Base-by-base conservation (phyloP, 1,140 invertebrate genomes). In the Epicauta chinensis region DNA sequence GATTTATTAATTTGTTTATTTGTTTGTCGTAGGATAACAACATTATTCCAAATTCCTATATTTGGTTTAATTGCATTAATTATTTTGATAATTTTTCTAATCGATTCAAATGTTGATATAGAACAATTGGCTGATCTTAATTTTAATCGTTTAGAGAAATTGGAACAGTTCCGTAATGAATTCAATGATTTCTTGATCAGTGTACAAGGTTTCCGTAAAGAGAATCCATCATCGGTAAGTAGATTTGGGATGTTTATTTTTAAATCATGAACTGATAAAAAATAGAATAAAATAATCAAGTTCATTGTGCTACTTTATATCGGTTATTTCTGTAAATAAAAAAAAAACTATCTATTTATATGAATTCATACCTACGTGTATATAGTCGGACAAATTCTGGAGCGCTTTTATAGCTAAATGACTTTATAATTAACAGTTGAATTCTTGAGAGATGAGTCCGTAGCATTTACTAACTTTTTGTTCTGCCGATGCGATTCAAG, bases 171-270 rank as follows among this genome's bases (percentile, higher is more conserved):
- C 10, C 15, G 15, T 0, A 35, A 14, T 17, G 37, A 40, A 10
- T 23, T 47, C 16, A 31, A 7, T 9, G 49, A 51, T 14, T 9
- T 53, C 11, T 16, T 48, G 10, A 13, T 40, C 2, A 51, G 52
- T 15, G 32, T 61, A 14, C 46, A 52, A 32, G 45, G 36, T 29
- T 41, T 58, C 10, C 36, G 59, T 7, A 58, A 50, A 43, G 50
- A 61, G 13, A 61, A 47, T 50, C 55, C 59, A 16, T 50, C 52
- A 17, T 38, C 40, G 15, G 59, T 61, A 41, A 46, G 58, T 51
- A n/a, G n/a, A n/a, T n/a, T n/a, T n/a, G n/a, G n/a, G n/a, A n/a
- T n/a, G n/a, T 34, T 31, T 42, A 17, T 32, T 1, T 30, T 5
- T 1, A 16, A n/a, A n/a, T n/a, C n/a, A n/a, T n/a, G n/a, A n/a